Percentiles rank a stretch among this genome's conserved stretches.
These are phyloP conservation scores for Leguminivora glycinivorella DNA, from an alignment of 1,140 invertebrate species.

Conservation along the genomic window DNA sequence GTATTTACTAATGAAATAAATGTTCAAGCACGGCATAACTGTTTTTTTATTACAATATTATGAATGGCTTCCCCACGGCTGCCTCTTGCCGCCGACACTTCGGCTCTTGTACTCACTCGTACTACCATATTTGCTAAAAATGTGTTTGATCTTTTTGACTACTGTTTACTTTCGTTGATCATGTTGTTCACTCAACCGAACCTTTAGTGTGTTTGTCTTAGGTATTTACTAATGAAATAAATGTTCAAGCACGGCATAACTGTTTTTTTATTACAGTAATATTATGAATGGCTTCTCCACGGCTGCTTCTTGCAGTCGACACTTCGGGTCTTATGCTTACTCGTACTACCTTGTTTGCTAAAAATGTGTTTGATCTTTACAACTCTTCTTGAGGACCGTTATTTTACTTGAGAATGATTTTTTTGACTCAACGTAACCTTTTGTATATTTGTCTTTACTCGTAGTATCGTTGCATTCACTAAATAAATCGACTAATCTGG, in stretches of 20 bases:
- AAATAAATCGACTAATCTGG: too few species aligned
- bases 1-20: too few species aligned
- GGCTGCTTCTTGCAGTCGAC: conserved; percentile 42
- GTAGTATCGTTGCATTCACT: too few species aligned
- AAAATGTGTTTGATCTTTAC: conserved; percentile 6
- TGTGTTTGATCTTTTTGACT: conserved; percentile 21
- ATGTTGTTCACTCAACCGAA: too few species aligned
- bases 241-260: conserved; percentile 79
- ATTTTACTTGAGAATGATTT: too few species aligned
- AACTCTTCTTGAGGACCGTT: too few species aligned
- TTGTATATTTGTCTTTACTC: too few species aligned
- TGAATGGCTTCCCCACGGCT: conserved; percentile 70
- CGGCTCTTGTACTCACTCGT: conserved; percentile 40
- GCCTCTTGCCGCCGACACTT: conserved; percentile 41
- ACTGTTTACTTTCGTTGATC: too few species aligned
- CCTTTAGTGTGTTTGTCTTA: too few species aligned
- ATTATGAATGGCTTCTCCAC: conserved; percentile 75
- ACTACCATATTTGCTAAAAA: not conserved
- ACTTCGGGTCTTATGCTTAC: conserved; percentile 40
- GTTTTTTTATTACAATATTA: conserved; percentile 78
- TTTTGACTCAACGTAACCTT: too few species aligned
- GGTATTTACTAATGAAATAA: too few species aligned
- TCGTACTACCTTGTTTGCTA: conserved; percentile 20
- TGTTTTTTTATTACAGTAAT: conserved; percentile 78
- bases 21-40: conserved; percentile 79